Percentiles rank a stretch among this genome's conserved stretches.
phyloP scores from a whole-genome alignment of 1,140 invertebrate genomes.

The Camponotus vicinus region DNA sequence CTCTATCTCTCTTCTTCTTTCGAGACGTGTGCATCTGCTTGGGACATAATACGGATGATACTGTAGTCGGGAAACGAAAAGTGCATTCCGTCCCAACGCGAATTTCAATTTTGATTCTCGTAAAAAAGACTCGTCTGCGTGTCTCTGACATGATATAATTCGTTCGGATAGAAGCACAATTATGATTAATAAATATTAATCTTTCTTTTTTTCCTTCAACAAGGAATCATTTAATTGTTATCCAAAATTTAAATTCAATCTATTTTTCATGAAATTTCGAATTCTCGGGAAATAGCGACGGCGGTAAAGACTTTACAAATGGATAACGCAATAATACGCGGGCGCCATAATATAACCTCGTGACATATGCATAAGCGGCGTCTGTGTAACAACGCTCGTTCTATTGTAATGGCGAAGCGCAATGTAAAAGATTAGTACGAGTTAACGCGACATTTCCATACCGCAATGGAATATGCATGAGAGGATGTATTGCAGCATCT shows the following conservation, averaged over 20 bases:
- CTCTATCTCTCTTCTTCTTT: slow-evolving; percentile 32
- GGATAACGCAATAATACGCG: slow-evolving; percentile 12
- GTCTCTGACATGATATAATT: slow-evolving; percentile 8
- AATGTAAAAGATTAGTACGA: slow-evolving; percentile 56
- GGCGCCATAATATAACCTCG: slow-evolving; percentile 20
- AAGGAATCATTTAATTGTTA: neutral
- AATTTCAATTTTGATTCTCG: slow-evolving; percentile 30
- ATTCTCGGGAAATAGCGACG: neutral
- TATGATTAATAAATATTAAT: slow-evolving; percentile 14
- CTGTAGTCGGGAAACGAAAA: slow-evolving; percentile 49
- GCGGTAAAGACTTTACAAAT: neutral
- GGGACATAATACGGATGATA: slow-evolving; percentile 73
- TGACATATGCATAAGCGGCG: slow-evolving; percentile 42
- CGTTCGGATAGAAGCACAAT: neutral
- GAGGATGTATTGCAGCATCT: slow-evolving; percentile 36
- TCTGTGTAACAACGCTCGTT: slow-evolving; percentile 23
- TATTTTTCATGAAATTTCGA: neutral
- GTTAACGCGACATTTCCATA: slow-evolving; percentile 62
- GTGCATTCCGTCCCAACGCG: slow-evolving; percentile 33
- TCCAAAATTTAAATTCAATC: neutral
- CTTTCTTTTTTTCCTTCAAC: neutral
- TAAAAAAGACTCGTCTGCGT: too few relatives aligned
- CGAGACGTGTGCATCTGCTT: slow-evolving; percentile 69
- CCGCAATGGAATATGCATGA: slow-evolving; percentile 54
- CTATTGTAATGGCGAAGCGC: slow-evolving; percentile 45